Evolutionary conservation across 2,113 vertebrate species (phyloP), one percentile per base, ranked within the genome.

Genomic region (Cololabis saira): DNA sequence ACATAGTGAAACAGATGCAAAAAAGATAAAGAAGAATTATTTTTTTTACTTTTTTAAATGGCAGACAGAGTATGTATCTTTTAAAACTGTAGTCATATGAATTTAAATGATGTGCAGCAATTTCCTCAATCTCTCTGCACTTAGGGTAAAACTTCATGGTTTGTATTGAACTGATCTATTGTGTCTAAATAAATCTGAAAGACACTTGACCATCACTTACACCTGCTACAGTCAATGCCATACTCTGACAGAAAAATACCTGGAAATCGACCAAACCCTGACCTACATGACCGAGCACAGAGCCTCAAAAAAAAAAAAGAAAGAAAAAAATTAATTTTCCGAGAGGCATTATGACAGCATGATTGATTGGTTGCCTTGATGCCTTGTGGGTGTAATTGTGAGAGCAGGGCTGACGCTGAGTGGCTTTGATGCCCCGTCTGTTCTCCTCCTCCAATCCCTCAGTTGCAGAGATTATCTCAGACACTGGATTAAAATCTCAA

Each of bases 401-500:
- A 71, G 76, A 81, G 83, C 81, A 47, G 61, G 67, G 63, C 80
- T 61, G 76, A 76, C 68, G 77, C 70, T 87, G 85, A 87, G 85
- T 87, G 74, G 80, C 85, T 90, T 86, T 88, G 61, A 82, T 68
- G 79, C 81, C 58, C 63, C 41, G 52, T 66, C 51, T 33, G n/a
- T 30, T 72, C 76, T 72, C 76, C 81, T 85, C 84, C 66, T 79
- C 85, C 88, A 89, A 88, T 90, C 89, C 77, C 80, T 40, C 74
- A 73, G 60, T 83, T 81, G 71, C 82, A 88, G 86, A 92, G 91
- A 92, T 93, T 92, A 92, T 87, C 87, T 87, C 87, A 61, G 73
- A 81, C 78, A 47, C 76, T 74, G 92, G 91, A 92, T 92, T 93
- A 92, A 91, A 91, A 84, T 80, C 86, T 90, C 82, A 83, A 91